These are phyloP conservation scores for Montipora capricornis DNA, from an alignment of 64 coral and sea anemone genomes.

Conservation along the genomic window DNA sequence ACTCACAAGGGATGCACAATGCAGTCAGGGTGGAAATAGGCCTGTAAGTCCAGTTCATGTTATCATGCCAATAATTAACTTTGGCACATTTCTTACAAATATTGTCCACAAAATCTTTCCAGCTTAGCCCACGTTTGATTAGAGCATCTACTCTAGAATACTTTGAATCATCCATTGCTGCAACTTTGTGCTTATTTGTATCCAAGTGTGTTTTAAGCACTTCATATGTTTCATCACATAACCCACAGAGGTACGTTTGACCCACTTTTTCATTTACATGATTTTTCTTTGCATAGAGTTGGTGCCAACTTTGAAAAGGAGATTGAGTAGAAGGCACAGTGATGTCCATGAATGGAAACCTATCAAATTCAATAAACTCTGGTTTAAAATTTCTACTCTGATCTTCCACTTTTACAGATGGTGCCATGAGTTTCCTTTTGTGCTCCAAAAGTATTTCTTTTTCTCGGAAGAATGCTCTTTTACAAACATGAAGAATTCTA, in stretches of 20 bases:
- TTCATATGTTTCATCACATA: conserved; percentile 1
- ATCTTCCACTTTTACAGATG: neutral
- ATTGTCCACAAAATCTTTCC: neutral
- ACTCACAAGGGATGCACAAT: no score
- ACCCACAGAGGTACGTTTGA: neutral
- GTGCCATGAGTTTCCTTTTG: neutral
- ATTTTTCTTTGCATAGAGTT: neutral
- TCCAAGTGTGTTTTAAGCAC: neutral
- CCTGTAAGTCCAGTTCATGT: no score
- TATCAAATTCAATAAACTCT: no score
- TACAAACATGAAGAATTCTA: neutral
- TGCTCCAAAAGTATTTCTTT: neutral
- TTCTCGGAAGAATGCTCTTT: neutral
- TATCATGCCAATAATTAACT: neutral
- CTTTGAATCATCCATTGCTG: neutral
- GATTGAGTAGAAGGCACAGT: no score
- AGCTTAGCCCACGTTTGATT: neutral
- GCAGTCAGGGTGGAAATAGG: no score
- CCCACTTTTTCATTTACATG: neutral
- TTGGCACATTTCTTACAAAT: neutral
- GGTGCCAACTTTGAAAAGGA: no score
- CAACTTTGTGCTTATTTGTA: neutral
- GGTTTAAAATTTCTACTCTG: no score
- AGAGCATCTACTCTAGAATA: neutral
- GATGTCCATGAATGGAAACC: no score